phyloP scores from a whole-genome alignment of 2,113 vertebrate species.

The Peromyscus maniculatus region DNA sequence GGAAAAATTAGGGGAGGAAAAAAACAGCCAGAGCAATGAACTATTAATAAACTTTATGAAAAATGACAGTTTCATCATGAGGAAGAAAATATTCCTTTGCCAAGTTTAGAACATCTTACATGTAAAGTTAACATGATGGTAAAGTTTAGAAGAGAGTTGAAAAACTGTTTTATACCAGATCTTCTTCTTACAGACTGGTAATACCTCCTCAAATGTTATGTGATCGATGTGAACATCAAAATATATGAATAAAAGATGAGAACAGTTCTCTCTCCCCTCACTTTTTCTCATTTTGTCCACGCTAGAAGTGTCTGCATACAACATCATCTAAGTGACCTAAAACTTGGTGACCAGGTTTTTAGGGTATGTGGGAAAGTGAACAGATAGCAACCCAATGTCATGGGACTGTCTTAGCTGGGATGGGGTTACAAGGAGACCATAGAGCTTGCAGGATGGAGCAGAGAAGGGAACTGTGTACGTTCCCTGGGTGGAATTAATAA shows the following conservation, averaged over 20 bases:
- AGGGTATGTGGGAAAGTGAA: background rate
- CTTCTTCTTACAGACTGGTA: background rate
- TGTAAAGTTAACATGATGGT: background rate
- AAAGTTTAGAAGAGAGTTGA: background rate
- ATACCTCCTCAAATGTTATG: background rate
- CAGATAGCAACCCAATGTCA: background rate
- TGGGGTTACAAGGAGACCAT: fast-evolving
- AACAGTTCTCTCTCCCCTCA: background rate
- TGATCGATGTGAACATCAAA: background rate
- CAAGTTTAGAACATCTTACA: background rate
- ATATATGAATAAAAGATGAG: background rate
- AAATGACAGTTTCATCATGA: background rate
- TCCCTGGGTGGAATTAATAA: background rate
- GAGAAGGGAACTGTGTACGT: background rate
- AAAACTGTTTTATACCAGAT: background rate
- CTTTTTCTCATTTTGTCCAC: background rate
- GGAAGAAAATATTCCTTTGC: background rate
- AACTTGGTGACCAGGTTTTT: background rate
- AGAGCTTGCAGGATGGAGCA: background rate
- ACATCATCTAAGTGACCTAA: background rate
- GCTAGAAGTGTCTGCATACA: background rate
- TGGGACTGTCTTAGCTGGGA: background rate
- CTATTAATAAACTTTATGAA: background rate
- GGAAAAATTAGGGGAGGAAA: background rate
- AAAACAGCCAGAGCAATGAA: background rate